A percentile compares a stretch with the other conserved stretches of the same genome.
Conservation (phyloP, 2,797 vertebrate species). For the Sus cebifrons region DNA sequence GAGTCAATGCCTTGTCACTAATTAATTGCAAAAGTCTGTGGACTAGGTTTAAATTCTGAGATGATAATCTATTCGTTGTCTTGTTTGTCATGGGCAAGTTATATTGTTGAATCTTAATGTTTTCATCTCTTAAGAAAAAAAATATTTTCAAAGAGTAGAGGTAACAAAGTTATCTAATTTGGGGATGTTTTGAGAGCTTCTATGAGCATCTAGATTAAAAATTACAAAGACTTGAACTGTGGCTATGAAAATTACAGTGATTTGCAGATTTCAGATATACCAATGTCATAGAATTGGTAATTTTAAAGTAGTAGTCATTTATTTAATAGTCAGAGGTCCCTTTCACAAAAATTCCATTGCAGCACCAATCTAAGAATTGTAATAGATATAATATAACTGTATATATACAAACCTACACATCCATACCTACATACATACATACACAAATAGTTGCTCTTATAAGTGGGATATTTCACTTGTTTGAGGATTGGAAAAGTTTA, state of each 20-base stretch:
- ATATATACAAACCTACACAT: conserved; percentile 59
- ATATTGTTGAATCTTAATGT: neutral
- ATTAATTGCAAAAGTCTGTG: neutral
- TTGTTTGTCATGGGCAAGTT: neutral
- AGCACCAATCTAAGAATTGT: conserved; percentile 78
- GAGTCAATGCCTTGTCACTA: neutral
- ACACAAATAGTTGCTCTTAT: conserved; percentile 70
- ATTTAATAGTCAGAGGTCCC: conserved; percentile 38
- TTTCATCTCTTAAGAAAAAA: neutral
- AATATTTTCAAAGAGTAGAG: neutral
- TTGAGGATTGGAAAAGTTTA: conserved; percentile 71
- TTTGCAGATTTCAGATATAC: neutral
- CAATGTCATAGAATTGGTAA: neutral
- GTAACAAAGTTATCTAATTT: neutral
- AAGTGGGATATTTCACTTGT: conserved; percentile 65
- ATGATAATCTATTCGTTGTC: neutral
- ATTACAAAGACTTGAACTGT: neutral
- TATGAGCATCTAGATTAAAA: neutral
- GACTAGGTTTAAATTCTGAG: neutral
- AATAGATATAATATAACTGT: conserved; percentile 78
- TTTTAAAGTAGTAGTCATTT: conserved; percentile 40
- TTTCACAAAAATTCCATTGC: conserved; percentile 58
- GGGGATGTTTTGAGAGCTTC: neutral
- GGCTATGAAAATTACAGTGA: neutral
- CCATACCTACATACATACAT: conserved; percentile 65